Conservation (phyloP, 2,888 invertebrate genomes). For the Agriopis marginaria region DNA sequence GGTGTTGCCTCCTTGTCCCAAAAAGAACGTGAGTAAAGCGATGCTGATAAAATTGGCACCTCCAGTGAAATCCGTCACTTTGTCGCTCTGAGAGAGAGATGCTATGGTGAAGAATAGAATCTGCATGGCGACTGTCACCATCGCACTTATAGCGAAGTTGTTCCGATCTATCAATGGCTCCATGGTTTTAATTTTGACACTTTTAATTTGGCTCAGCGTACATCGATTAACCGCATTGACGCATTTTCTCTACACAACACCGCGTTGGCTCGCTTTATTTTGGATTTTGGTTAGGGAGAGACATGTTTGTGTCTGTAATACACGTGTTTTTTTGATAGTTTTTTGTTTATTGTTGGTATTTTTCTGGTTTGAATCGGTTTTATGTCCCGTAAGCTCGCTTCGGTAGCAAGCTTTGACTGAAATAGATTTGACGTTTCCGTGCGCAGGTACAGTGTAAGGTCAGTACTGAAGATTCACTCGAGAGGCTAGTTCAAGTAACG, state of each 20-base stretch:
- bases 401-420: conserved; percentile 67
- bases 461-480: conserved; percentile 9
- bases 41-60: conserved; percentile 97
- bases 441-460: conserved; percentile 60
- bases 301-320: conserved; percentile 30
- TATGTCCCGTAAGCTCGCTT: conserved; percentile 37
- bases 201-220: conserved; percentile 62
- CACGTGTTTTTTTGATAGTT: conserved; percentile 28
- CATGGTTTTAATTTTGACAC: conserved; percentile 82
- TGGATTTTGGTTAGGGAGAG: conserved; percentile 25
- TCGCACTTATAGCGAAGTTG: conserved; percentile 94
- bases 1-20: conserved; percentile 91
- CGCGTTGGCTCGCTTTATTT: conserved; percentile 42
- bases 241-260: conserved; percentile 56
- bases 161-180: conserved; percentile 92
- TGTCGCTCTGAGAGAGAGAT: conserved; percentile 94
- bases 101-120: conserved; percentile 95
- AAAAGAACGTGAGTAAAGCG: conserved; percentile 94
- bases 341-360: conserved; percentile 35
- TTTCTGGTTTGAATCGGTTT: conserved; percentile 15
- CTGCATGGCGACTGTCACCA: conserved; percentile 94
- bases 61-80: conserved; percentile 97
- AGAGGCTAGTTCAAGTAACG: not conserved
- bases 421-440: conserved; percentile 78
- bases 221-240: conserved; percentile 77